Conservation (phyloP, 2,113 vertebrate species). For the Emydocephalus ijimae region DNA sequence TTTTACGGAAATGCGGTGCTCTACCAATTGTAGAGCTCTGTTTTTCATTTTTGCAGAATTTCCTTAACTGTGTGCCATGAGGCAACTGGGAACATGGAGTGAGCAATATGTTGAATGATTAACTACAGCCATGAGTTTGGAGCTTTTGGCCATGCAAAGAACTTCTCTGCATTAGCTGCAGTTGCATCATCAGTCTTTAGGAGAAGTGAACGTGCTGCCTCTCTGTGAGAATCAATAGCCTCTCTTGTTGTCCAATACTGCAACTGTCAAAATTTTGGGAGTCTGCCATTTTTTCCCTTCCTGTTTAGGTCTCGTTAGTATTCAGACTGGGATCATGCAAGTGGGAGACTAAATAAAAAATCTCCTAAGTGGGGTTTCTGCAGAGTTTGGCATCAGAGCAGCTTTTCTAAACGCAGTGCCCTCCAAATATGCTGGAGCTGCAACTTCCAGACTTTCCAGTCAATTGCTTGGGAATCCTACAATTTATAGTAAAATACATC, state of each 20-base stretch:
- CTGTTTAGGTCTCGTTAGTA: neutral
- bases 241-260: neutral
- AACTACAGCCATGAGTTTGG: neutral
- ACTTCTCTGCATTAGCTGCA: neutral
- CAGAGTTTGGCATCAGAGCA: neutral
- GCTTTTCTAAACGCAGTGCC: neutral
- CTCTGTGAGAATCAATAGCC: neutral
- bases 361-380: neutral
- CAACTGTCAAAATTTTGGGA: neutral
- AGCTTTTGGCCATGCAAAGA: neutral
- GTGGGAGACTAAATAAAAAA: neutral
- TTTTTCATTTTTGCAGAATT: neutral
- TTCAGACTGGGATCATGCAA: neutral
- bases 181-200: neutral
- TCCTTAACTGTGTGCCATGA: neutral
- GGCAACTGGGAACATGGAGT: neutral
- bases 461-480: neutral
- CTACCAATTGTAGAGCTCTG: neutral
- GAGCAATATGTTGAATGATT: neutral
- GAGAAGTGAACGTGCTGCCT: neutral
- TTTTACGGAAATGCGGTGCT: neutral
- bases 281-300: neutral
- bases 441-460: neutral
- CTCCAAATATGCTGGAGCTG: neutral
- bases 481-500: neutral